These are phyloP conservation scores for Rhodophaea formosa DNA, from an alignment of 2,888 invertebrate species.

Conservation along the genomic window DNA sequence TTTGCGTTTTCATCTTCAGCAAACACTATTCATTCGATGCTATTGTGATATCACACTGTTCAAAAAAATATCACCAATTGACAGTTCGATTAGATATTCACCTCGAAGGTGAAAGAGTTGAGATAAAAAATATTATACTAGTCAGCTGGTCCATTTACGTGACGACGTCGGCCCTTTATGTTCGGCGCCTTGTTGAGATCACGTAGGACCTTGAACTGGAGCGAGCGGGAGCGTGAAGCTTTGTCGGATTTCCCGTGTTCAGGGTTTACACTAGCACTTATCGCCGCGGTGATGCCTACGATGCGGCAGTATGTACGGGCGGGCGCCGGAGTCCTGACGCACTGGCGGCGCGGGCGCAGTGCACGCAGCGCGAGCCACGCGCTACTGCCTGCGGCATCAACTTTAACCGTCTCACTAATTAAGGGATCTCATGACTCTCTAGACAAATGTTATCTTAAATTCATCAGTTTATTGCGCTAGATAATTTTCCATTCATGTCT, in stretches of 20 bases:
- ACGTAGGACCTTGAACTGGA: conserved; percentile 65
- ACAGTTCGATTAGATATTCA: conserved; percentile 66
- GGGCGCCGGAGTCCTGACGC: conserved; percentile 45
- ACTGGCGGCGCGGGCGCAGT: conserved; percentile 49
- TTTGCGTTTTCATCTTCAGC: conserved; percentile 66
- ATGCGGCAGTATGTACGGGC: conserved; percentile 31
- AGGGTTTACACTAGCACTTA: conserved; percentile 54
- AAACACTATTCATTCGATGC: conserved; percentile 31
- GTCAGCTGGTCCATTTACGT: conserved; percentile 56
- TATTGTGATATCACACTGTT: conserved; percentile 21
- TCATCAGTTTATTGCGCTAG: conserved; percentile 45
- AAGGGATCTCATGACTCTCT: conserved; percentile 49
- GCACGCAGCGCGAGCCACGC: conserved; percentile 35
- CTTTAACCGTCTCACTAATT: conserved; percentile 56
- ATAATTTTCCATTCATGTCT: conserved; percentile 25
- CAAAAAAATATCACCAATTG: conserved; percentile 27
- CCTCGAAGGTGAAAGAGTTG: conserved; percentile 60
- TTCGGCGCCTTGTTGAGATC: conserved; percentile 60
- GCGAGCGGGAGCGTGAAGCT: conserved; percentile 33
- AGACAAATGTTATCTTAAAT: conserved; percentile 43
- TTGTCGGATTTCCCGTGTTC: conserved; percentile 34
- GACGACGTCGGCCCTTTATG: conserved; percentile 60
- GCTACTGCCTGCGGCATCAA: conserved; percentile 41
- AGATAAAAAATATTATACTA: conserved; percentile 66
- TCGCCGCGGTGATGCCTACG: conserved; percentile 26